Base-by-base conservation (phyloP, 2,888 invertebrate genomes). In the Philaethria dido region DNA sequence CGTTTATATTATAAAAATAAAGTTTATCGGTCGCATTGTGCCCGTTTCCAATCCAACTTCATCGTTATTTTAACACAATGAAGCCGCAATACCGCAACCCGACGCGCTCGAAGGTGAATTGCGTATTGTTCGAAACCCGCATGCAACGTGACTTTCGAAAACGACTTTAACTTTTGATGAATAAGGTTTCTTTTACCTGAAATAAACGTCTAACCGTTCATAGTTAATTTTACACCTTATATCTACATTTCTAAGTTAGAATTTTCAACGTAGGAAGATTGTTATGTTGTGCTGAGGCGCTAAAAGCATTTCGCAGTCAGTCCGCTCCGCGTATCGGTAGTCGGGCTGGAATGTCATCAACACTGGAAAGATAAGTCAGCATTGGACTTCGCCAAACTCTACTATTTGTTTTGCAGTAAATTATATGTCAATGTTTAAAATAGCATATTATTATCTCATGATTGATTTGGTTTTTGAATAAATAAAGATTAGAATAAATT, bases 1-100 rank as follows among this genome's bases (percentile, higher is more conserved):
- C 44, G 64, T 60, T 65, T 59, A 44, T 60, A 42, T 45, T 42
- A 60, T 44, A 64, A 64, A 64, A 64, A 72, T 73, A 80, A 85
- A 84, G 80, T 86, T 82, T 84, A 86, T 85, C 81, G 80, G 84
- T 77, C 78, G 78, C 80, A 86, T 82, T 83, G 82, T 84, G 81
- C 80, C 84, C 80, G 83, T 82, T 86, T 85, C 85, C 86, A 87
- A 86, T 85, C 80, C 80, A 80, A 85, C 85, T 83, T 86, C 85
- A 85, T 88, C 87, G 88, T 89, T 89, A 91, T 87, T 88, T 86
- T 83, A 90, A 88, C 89, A 92, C 92, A 92, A 91, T 91, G 89
- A 86, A 89, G 89, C 91, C 90, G 92, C 92, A 89, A 90, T 86
- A 91, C 92, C 92, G 91, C 92, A 92, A 92, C 89, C 81, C 88